A percentile compares a stretch with the other conserved stretches of the same genome.
Conservation (phyloP, 2,113 vertebrate genomes). For the Laticauda laticaudata region DNA sequence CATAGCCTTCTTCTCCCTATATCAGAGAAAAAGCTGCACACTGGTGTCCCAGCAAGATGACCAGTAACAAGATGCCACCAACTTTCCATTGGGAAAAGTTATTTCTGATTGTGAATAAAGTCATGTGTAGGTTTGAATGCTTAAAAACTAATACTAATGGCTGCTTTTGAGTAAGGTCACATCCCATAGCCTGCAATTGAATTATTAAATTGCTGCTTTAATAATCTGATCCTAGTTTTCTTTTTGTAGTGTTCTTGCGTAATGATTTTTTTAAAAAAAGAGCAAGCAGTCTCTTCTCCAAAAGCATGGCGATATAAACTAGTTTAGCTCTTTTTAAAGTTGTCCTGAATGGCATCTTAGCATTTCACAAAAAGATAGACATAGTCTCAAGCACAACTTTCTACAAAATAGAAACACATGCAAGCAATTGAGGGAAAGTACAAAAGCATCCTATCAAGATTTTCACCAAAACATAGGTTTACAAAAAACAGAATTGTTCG, state of each 20-base stretch:
- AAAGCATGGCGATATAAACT: background rate
- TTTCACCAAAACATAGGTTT: background rate
- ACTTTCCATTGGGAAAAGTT: background rate
- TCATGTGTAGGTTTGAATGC: no score
- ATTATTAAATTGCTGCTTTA: background rate
- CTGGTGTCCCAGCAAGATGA: background rate
- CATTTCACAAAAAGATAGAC: background rate
- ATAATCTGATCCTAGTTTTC: background rate
- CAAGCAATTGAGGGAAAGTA: background rate
- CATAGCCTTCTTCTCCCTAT: background rate
- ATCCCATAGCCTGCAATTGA: background rate
- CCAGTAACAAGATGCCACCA: background rate
- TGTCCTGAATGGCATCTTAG: background rate
- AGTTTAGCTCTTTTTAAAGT: background rate
- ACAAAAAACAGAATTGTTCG: background rate
- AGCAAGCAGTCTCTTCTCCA: background rate
- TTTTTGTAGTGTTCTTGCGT: background rate
- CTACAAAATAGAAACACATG: background rate
- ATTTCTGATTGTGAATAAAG: background rate
- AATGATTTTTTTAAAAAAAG: background rate
- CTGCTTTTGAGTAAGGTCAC: background rate
- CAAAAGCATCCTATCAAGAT: background rate
- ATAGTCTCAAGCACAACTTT: background rate
- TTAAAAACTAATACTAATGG: background rate
- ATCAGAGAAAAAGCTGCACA: background rate